Conservation (phyloP, 2,888 invertebrate species). For the Drosophila nr. perissopoda region DNA sequence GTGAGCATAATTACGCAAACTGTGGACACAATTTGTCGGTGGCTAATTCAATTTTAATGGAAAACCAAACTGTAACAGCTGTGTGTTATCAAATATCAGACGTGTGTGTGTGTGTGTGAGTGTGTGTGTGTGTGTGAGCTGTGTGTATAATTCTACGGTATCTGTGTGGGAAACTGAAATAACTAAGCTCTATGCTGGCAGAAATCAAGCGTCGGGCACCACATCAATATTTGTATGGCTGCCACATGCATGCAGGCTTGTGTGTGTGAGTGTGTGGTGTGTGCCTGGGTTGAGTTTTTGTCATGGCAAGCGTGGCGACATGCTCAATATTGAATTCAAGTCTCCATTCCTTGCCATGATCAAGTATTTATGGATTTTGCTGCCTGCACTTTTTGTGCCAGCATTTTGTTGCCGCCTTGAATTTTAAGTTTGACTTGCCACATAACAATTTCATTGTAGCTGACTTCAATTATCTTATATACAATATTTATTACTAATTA, state of each 20-base stretch:
- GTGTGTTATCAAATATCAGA: constrained; percentile 49
- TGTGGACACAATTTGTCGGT: constrained; percentile 24
- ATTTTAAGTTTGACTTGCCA: constrained; percentile 4
- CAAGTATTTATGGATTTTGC: constrained; percentile 21
- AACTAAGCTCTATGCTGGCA: constrained; percentile 27
- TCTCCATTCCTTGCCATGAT: constrained; percentile 7
- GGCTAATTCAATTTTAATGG: constrained; percentile 63
- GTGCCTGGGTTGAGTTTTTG: constrained; percentile 14
- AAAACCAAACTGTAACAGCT: constrained; percentile 42
- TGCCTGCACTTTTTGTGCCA: constrained; percentile 17
- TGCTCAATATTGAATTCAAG: constrained; percentile 53
- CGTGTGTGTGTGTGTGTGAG: constrained; percentile 2
- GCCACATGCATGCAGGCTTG: constrained; percentile 17
- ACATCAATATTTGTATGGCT: constrained; percentile 58
- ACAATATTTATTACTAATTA: neutral
- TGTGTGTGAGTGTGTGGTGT: constrained; percentile 3
- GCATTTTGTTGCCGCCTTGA: constrained; percentile 18
- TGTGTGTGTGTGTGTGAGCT: constrained; percentile 6
- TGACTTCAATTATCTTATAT: neutral
- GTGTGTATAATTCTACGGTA: constrained; percentile 2
- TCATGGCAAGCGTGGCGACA: constrained; percentile 32
- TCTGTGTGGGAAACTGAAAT: constrained; percentile 23
- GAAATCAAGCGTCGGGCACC: constrained; percentile 24
- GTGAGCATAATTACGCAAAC: constrained; percentile 26
- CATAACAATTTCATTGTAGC: neutral